Evolutionary conservation across 1,140 invertebrate species (phyloP).

Genomic region (Nasonia longicornis): DNA sequence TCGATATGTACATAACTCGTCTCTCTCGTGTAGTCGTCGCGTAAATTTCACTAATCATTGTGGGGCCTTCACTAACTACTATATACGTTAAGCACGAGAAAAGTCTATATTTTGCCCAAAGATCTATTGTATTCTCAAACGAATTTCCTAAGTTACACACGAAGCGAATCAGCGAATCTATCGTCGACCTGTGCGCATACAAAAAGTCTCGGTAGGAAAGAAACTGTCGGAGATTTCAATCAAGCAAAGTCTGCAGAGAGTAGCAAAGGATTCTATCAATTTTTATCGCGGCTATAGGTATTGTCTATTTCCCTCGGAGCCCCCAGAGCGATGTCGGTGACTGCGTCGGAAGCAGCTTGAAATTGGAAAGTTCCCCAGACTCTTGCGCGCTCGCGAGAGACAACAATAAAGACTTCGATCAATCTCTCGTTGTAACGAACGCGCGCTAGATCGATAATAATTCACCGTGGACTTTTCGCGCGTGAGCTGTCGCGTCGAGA

Average conservation of each 20-base stretch:
- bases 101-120: not conserved
- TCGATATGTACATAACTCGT: not conserved
- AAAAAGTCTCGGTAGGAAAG: not conserved
- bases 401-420: conserved; percentile 12
- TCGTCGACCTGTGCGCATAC: not conserved
- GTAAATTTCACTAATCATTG: conserved; percentile 13
- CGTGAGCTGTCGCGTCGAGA: not conserved
- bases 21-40: conserved; percentile 1
- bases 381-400: not conserved
- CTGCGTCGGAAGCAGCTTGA: conserved; percentile 1
- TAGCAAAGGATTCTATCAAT: conserved; percentile 14
- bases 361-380: conserved; percentile 26
- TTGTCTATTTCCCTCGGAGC: not conserved
- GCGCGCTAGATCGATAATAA: not conserved
- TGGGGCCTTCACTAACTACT: not conserved
- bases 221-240: not conserved
- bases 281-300: conserved; percentile 16
- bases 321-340: not conserved
- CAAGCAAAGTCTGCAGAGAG: not conserved
- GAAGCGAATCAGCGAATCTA: not conserved
- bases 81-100: not conserved
- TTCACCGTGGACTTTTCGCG: not conserved
- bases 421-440: conserved; percentile 5
- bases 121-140: not conserved
- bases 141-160: not conserved